Base-by-base conservation (phyloP, 2,888 invertebrate species). In the Campoplex nolae region DNA sequence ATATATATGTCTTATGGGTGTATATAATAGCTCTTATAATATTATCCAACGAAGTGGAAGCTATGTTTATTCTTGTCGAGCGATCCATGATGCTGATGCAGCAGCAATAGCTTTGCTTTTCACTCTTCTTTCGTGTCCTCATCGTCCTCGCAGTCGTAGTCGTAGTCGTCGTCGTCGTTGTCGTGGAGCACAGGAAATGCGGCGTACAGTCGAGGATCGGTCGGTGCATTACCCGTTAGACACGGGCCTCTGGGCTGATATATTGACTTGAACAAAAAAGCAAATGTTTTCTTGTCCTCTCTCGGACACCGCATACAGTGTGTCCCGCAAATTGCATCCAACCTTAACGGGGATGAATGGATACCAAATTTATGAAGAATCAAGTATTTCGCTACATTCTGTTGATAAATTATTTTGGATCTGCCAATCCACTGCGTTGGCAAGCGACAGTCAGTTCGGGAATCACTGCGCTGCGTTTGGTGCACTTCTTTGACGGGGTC, bases 201-300 rank as follows among this genome's bases (percentile, higher is more conserved):
- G 81, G 51, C 58, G 75, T 77, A 87, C 88, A 88, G 83, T 89
- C 32, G 89, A 90, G 91, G 91, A 92, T 92, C 91, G 90, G 88
- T 89, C 89, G 90, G 92, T 91, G 92, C 93, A 93, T 93, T 93
- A 93, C 91, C 93, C 93, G 93, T 93, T 93, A 92, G 93, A 93
- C 93, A 93, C 93, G 93, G 83, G 93, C 92, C 93, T 91, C 92
- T 91, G 91, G 92, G 92, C 93, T 93, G 93, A 93, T 93, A 93
- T 93, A 93, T 93, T 93, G 93, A 92, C 93, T 92, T 90, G 90
- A 85, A 90, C 92, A 93, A 93, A 93, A 93, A 93, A 93, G 90
- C 91, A 90, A 91, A 90, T 92, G 90, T 92, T 90, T 93, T 93
- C 92, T 93, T 90, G 89, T 90, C 89, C 89, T 89, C 88, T 83